Base-by-base conservation (phyloP, 2,797 vertebrate genomes). In the Geotrypetes seraphini region DNA sequence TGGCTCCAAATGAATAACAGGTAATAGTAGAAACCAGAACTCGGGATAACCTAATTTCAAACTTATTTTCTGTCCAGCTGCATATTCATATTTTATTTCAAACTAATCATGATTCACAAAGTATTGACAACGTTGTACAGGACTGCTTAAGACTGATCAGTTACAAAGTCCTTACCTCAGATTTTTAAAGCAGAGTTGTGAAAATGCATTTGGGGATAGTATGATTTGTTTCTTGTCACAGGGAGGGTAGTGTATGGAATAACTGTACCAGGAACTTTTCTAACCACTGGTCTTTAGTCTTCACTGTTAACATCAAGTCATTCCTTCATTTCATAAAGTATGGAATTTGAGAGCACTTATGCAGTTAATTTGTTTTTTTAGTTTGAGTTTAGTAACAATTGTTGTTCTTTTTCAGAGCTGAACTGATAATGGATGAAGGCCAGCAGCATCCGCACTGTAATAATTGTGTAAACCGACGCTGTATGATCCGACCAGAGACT, bases 391-490 rank as follows among this genome's bases (percentile, higher is more conserved):
- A 15, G 6, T 41, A 22, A 36, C 17, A 54, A n/a, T 55, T 25
- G 57, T 13, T 7, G 33, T 37, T 43, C 12, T 58, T 48, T 13
- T 15, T 32, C 29, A 78, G 74, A 71, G 25, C 49, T 60, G 55
- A 55, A 53, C 45, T 57, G 66, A 23, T 39, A 35, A 97, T 97
- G 96, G 92, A 91, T 63, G 79, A 68, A 34, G 71, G 71, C 34
- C 74, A 87, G 34, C 76, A 89, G 14, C 96, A 99, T 57, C 43
- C 81, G 6, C 96, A 99, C 71, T 99, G 96, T 73, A 71, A 91
- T 50, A 91, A 89, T 38, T 99, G 96, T 77, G 81, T 99, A 64
- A 98, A 92, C 55, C 83, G 94, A 43, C 75, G 95, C n/a, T 99
- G 96, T 56, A 98, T 97, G 95, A 72, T 75, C 9, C 86, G 92